Percentiles rank a stretch among this genome's conserved stretches.
Evolutionary conservation across 1,140 invertebrate genomes (phyloP).

Genomic region (Belonocnema kinseyi): DNA sequence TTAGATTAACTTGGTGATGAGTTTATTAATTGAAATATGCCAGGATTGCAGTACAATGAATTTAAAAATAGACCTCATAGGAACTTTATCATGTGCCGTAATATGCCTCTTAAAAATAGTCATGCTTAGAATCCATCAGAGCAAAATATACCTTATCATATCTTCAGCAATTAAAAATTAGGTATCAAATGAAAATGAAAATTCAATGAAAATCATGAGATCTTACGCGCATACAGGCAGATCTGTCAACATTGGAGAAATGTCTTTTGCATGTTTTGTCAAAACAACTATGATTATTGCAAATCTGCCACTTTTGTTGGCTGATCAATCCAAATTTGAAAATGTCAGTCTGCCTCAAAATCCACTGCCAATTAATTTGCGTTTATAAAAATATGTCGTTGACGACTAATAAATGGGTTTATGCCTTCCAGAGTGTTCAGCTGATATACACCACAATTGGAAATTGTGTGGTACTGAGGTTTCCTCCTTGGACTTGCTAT

Average conservation of each 20-base stretch:
- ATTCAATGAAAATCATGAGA: conserved; percentile 28
- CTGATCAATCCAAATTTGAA: neutral
- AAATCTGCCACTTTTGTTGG: conserved; percentile 38
- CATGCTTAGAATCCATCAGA: neutral
- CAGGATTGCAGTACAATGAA: neutral
- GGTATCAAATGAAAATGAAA: neutral
- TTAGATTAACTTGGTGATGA: neutral
- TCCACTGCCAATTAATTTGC: conserved; percentile 38
- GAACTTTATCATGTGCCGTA: neutral
- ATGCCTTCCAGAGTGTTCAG: conserved; percentile 43
- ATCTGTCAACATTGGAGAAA: conserved; percentile 41
- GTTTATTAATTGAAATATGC: neutral
- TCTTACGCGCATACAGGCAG: conserved; percentile 40
- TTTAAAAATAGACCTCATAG: neutral
- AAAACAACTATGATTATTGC: conserved; percentile 38
- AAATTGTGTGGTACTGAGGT: conserved; percentile 44
- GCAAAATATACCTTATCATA: neutral
- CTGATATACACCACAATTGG: conserved; percentile 37
- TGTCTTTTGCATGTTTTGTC: conserved; percentile 40
- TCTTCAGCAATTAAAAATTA: conserved; percentile 7
- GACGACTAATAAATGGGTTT: conserved; percentile 36
- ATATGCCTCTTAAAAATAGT: neutral
- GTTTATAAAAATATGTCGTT: conserved; percentile 35
- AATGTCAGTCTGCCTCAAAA: neutral
- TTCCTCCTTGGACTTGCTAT: conserved; percentile 49